Conservation (phyloP, 2,888 invertebrate genomes). For the Drosophila conformis region DNA sequence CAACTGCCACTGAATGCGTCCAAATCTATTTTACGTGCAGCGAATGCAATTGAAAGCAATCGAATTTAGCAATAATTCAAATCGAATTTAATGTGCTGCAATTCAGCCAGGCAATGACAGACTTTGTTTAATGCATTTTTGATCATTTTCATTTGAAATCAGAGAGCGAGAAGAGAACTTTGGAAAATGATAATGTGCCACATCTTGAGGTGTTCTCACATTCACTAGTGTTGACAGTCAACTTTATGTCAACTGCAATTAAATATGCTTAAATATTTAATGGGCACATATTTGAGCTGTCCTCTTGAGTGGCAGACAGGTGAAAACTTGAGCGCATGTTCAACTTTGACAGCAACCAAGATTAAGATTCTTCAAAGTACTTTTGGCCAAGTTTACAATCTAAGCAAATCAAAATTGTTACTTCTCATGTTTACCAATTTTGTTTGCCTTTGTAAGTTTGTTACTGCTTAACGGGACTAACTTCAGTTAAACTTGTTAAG, state of each 20-base stretch:
- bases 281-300: background rate
- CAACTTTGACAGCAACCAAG: background rate
- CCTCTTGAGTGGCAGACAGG: background rate
- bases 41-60: conserved; percentile 44
- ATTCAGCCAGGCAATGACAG: background rate
- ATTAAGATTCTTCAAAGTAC: background rate
- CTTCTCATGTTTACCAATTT: background rate
- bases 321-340: background rate
- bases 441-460: background rate
- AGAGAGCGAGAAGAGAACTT: background rate
- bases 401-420: background rate
- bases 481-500: background rate
- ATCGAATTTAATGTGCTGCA: background rate
- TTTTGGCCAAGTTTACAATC: background rate
- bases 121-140: conserved; percentile 1
- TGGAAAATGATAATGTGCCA: background rate
- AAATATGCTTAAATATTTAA: conserved; percentile 1
- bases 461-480: background rate
- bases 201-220: background rate
- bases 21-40: conserved; percentile 45
- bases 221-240: background rate
- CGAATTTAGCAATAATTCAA: conserved; percentile 3
- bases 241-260: background rate
- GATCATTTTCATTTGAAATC: background rate
- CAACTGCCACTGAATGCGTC: conserved; percentile 36